phyloP scores from a whole-genome alignment of 2,888 invertebrate genomes.

The Ichneumon xanthorius region DNA sequence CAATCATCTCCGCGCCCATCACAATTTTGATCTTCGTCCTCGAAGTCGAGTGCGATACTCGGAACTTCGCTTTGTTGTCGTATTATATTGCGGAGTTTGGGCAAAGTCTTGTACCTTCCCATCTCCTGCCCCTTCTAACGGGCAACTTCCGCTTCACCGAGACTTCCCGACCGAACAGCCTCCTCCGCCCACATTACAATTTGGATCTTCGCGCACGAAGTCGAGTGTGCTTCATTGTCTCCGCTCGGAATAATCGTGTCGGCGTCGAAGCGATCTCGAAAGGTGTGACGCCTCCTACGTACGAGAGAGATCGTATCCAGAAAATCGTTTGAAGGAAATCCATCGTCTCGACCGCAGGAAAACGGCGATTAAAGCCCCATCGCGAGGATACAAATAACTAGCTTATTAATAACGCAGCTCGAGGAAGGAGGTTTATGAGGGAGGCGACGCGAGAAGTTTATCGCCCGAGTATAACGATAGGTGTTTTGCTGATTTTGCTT shows the following conservation, averaged over 20 bases:
- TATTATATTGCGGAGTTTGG: not conserved
- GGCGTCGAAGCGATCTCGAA: not conserved
- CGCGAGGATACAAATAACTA: constrained; percentile 31
- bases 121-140: constrained; percentile 11
- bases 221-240: constrained; percentile 8
- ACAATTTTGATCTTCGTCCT: not conserved
- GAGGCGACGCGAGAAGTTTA: constrained; percentile 40
- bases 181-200: constrained; percentile 18
- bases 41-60: not conserved
- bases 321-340: constrained; percentile 6
- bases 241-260: not conserved
- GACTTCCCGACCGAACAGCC: not conserved
- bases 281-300: constrained; percentile 11
- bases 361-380: constrained; percentile 21
- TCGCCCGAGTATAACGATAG: constrained; percentile 41
- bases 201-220: constrained; percentile 3
- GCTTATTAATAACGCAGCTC: constrained; percentile 53
- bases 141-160: constrained; percentile 10
- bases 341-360: constrained; percentile 2
- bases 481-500: constrained; percentile 54
- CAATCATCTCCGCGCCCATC: not conserved
- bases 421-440: constrained; percentile 25
- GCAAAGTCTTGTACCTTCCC: not conserved
- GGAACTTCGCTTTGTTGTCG: not conserved
- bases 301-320: not conserved